Percentiles rank a stretch among this genome's conserved stretches.
These are phyloP conservation scores for Meloidogyne floridensis DNA, from an alignment of 1,140 invertebrate species.

Conservation along the genomic window DNA sequence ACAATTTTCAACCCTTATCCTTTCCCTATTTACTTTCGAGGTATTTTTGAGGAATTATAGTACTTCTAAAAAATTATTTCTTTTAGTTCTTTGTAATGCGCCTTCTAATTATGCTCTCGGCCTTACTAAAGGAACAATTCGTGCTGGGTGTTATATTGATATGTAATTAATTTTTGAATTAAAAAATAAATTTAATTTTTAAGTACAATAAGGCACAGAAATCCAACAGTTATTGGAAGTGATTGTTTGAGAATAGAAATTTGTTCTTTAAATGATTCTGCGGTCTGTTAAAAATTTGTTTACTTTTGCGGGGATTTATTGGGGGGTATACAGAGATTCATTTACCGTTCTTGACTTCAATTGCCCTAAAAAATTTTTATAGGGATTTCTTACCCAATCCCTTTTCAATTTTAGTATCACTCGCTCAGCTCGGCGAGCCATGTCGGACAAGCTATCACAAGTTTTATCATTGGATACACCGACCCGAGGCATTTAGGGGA, in stretches of 20 bases:
- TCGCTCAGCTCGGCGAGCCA: too few species aligned
- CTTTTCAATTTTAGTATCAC: too few species aligned
- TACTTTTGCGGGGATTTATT: not conserved
- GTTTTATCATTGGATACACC: not conserved
- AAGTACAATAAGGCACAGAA: conserved; percentile 4
- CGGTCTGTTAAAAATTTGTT: not conserved
- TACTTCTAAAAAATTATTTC: not conserved
- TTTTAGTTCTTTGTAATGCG: not conserved
- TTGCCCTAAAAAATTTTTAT: not conserved
- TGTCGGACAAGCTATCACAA: too few species aligned
- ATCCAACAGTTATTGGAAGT: conserved; percentile 4
- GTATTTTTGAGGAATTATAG: not conserved
- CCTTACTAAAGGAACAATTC: not conserved
- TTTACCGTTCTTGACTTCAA: too few species aligned
- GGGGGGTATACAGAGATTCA: too few species aligned
- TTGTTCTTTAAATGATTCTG: conserved; percentile 20
- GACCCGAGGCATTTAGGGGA: too few species aligned
- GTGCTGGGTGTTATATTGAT: not conserved
- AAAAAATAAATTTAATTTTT: not conserved
- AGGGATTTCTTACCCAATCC: too few species aligned
- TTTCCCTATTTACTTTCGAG: conserved; percentile 4
- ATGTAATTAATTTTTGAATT: not conserved
- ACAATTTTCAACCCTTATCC: not conserved
- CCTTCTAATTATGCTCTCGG: conserved; percentile 6
- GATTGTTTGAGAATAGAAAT: conserved; percentile 27